Evolutionary conservation across 1,140 invertebrate genomes (phyloP), one percentile per base, ranked within the genome.

Genomic region (Melitaea cinxia): DNA sequence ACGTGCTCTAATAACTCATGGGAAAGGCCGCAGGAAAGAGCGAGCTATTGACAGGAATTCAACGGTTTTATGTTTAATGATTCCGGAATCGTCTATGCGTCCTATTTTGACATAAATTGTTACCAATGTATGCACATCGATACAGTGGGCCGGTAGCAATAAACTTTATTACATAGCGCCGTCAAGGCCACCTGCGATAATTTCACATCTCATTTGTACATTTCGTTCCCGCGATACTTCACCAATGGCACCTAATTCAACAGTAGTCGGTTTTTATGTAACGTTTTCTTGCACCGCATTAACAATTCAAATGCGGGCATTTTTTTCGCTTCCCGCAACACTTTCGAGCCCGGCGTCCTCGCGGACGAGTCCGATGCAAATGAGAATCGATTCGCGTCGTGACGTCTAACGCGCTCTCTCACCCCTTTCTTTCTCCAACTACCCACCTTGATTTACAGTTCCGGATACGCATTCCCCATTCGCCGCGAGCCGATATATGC

Each of bases 401-500:
- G 84, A 87, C 87, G 82, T 83, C 83, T 77, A 75, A 75, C 80
- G 83, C 83, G 75, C 83, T 77, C 76, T 87, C 83, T 87, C 81
- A 83, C 87, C 87, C 85, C 87, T 87, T 89, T 83, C 82, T 88
- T 88, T 78, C 70, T 78, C 70, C 83, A 73, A 85, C 88, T 88
- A 86, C 85, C 87, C 79, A 74, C 83, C 80, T 82, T 88, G 83
- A 88, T 88, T 89, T 85, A 86, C 83, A 82, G 82, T 82, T 75
- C 80, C 78, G 78, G 83, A 84, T 80, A 85, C 74, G 74, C 76
- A 78, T 80, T 80, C 78, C 83, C 79, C 78, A 75, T 79, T 85
- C 79, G 73, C 77, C 74, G 77, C 78, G 65, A 77, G 75, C 77
- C 57, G 78, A 80, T 77, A 78, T 80, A 75, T 72, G 68, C 65